Conservation (phyloP, 1,140 invertebrate genomes). For the Psix sp. region DNA sequence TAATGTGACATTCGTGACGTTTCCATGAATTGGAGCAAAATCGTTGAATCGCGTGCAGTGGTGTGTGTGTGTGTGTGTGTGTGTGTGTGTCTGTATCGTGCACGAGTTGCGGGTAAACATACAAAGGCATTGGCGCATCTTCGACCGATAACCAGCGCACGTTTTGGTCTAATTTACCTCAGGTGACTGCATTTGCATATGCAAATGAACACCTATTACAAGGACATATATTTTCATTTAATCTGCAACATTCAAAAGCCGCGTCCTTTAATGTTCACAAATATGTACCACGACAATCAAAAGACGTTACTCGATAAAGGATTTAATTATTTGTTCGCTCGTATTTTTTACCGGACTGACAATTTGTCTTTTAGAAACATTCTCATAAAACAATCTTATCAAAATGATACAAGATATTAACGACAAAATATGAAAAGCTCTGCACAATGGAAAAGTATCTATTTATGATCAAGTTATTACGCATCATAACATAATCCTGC, state of each 20-base stretch:
- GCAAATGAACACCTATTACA: slow-evolving; percentile 46
- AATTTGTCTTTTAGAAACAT: too few relatives aligned
- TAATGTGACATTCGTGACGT: slow-evolving; percentile 39
- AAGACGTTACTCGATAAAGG: too few relatives aligned
- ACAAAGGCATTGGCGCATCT: slow-evolving; percentile 28
- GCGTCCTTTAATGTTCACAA: slow-evolving; percentile 3
- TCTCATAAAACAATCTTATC: too few relatives aligned
- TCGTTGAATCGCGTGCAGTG: slow-evolving; percentile 18
- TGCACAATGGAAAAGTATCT: too few relatives aligned
- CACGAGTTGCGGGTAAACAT: slow-evolving; percentile 35
- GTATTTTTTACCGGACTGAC: too few relatives aligned
- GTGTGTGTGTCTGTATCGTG: slow-evolving; percentile 11
- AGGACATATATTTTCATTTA: slow-evolving; percentile 29
- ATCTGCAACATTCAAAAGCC: slow-evolving; percentile 37
- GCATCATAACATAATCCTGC: too few relatives aligned
- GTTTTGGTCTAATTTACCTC: slow-evolving; percentile 52
- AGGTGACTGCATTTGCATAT: slow-evolving; percentile 50
- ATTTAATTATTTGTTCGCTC: too few relatives aligned
- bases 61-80: not conserved
- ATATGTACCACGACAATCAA: slow-evolving; percentile 12
- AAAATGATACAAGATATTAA: too few relatives aligned
- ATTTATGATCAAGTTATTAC: too few relatives aligned
- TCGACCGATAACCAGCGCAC: slow-evolving; percentile 34
- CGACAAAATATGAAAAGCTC: too few relatives aligned
- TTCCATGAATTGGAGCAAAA: slow-evolving; percentile 29